Evolutionary conservation across 64 coral and sea anemone species (phyloP), one percentile per base, ranked within the genome.

Genomic region (Actinia tenebrosa): DNA sequence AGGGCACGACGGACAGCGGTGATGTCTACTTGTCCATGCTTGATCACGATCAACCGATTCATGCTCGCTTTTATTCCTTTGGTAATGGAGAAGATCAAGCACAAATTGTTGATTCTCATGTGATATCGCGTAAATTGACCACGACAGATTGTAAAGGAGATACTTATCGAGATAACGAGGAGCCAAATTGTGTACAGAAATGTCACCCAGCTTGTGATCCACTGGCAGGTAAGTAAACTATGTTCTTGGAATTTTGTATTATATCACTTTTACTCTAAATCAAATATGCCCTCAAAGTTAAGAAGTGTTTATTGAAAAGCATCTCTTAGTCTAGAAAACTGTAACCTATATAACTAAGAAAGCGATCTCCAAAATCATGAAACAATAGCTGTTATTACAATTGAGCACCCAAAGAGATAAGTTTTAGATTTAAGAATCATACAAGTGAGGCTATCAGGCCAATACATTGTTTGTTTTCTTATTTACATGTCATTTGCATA

Each of bases 21-120:
- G 84, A 91, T 64, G 58, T 91, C 71, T 86, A 63, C 56, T 84
- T 91, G 8, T 80, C 27, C 20, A 64, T 86, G 69, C 47, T 91
- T 7, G 89, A 91, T 22, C 78, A 26, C n/a, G 2, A 61, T 9
- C 23, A 80, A 50, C 69, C 54, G 3, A 23, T 91, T 25, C 55
- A 86, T 50, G 84, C 58, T 18, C 83, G 89, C 20, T 91, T 91
- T 71, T 91, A 91, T 55, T 45, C 84, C 18, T 91, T 91, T 79
- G 89, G 68, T 3, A 91, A 91, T 66, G 84, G 64, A 10, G 84
- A 66, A 25, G 25, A 80, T 11, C 14, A 71, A 3, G 47, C 75
- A 2, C 63, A 80, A 43, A 42, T 91, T 5, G 69, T 72, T 14
- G 69, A 72, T 72, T 27, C 69, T 72, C 69, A 91, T 52, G 55